phyloP scores from a whole-genome alignment of 2,113 vertebrate species.

The Murina feae region DNA sequence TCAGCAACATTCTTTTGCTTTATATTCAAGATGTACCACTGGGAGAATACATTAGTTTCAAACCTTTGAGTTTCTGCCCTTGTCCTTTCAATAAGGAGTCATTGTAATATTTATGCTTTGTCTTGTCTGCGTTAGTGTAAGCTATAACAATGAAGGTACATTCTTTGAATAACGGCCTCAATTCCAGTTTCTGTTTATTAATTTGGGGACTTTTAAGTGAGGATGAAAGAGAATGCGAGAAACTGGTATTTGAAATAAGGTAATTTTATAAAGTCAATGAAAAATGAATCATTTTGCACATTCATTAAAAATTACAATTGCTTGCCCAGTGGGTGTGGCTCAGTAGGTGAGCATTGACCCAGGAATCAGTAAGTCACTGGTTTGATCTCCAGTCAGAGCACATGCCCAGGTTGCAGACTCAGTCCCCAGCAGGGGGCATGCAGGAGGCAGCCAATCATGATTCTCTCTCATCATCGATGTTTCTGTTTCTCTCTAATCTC shows the following conservation, averaged over 20 bases:
- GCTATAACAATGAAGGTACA: neutral
- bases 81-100: neutral
- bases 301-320: neutral
- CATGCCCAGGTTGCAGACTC: too few species aligned
- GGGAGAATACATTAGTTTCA: conserved; percentile 24
- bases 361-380: too few species aligned
- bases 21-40: neutral
- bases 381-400: too few species aligned
- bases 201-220: neutral
- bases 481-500: too few species aligned
- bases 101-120: conserved; percentile 8
- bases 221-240: neutral
- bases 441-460: too few species aligned
- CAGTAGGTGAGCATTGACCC: too few species aligned
- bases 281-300: neutral
- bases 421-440: too few species aligned
- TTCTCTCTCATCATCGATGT: too few species aligned
- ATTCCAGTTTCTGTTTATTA: neutral
- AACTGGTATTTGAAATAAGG: neutral
- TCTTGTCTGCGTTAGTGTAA: neutral
- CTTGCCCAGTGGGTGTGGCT: neutral
- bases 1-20: conserved; percentile 20
- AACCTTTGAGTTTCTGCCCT: conserved; percentile 1
- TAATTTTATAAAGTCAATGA: neutral
- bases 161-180: neutral